phyloP scores from a whole-genome alignment of 2,797 vertebrate species.

The Cetoscarus ocellatus region DNA sequence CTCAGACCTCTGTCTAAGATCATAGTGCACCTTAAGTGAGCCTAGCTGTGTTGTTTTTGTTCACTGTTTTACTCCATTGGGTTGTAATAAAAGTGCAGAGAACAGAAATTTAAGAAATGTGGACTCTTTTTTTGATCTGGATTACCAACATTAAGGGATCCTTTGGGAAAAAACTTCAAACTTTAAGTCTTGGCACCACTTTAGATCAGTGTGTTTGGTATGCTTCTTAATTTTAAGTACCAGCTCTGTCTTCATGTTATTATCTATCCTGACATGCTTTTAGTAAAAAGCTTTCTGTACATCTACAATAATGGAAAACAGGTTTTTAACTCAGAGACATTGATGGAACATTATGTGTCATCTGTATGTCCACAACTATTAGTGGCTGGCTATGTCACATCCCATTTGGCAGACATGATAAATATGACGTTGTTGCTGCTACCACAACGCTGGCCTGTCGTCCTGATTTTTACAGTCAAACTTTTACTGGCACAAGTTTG shows the following conservation, averaged over 20 bases:
- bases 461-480: slow-evolving; percentile 48
- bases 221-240: no score
- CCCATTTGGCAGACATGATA: slow-evolving; percentile 61
- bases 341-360: slow-evolving; percentile 51
- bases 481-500: slow-evolving; percentile 29
- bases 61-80: no score
- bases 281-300: background rate
- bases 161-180: no score
- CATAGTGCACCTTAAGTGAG: no score
- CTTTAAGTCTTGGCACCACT: no score
- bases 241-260: background rate
- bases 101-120: no score
- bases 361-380: slow-evolving; percentile 52
- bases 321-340: slow-evolving; percentile 34
- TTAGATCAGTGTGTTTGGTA: no score
- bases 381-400: slow-evolving; percentile 63
- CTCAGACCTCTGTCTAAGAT: no score
- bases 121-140: no score
- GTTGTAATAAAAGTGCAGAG: no score
- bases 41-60: no score
- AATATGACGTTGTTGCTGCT: slow-evolving; percentile 54
- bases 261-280: background rate
- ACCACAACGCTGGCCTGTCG: slow-evolving; percentile 52
- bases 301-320: slow-evolving; percentile 44
- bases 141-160: no score